Conservation (phyloP, 2,113 vertebrate genomes). For the Silurus meridionalis region DNA sequence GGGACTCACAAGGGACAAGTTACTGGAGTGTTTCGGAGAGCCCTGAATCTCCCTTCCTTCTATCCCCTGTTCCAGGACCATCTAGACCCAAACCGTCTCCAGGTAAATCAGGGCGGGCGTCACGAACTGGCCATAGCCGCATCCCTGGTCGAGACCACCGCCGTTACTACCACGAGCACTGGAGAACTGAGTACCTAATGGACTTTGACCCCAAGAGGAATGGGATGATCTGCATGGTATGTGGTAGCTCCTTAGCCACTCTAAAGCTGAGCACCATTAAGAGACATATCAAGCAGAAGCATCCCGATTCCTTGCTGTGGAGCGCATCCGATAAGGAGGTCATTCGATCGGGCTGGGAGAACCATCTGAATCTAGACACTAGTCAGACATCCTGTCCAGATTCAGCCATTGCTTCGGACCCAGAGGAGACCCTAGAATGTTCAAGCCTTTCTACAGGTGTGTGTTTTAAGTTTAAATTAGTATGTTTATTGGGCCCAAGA, state of each 20-base stretch:
- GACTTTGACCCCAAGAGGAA: conserved; percentile 85
- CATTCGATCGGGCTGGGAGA: conserved; percentile 89
- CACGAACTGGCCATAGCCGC: conserved; percentile 80
- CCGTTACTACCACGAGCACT: conserved; percentile 93
- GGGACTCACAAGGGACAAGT: conserved; percentile 72
- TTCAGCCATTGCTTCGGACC: conserved; percentile 29
- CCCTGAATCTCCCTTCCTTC: conserved; percentile 67
- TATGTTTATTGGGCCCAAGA: neutral
- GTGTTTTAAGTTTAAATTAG: neutral
- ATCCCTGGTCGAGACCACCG: conserved; percentile 87
- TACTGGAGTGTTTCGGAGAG: conserved; percentile 76
- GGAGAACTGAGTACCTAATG: conserved; percentile 92
- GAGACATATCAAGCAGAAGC: conserved; percentile 88
- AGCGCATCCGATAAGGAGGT: conserved; percentile 84
- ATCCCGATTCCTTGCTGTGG: conserved; percentile 88
- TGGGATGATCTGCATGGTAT: conserved; percentile 95
- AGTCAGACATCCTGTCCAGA: conserved; percentile 56
- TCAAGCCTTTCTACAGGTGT: conserved; percentile 53
- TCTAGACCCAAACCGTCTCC: conserved; percentile 70
- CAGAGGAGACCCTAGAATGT: conserved; percentile 57
- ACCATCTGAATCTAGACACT: conserved; percentile 78
- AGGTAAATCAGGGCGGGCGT: conserved; percentile 77
- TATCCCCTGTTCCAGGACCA: conserved; percentile 68
- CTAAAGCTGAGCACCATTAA: conserved; percentile 95
- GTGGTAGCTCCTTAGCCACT: conserved; percentile 87